A percentile compares a stretch with the other conserved stretches of the same genome.
These are phyloP conservation scores for Ameiurus melas DNA, from an alignment of 2,113 vertebrate species.

Conservation along the genomic window DNA sequence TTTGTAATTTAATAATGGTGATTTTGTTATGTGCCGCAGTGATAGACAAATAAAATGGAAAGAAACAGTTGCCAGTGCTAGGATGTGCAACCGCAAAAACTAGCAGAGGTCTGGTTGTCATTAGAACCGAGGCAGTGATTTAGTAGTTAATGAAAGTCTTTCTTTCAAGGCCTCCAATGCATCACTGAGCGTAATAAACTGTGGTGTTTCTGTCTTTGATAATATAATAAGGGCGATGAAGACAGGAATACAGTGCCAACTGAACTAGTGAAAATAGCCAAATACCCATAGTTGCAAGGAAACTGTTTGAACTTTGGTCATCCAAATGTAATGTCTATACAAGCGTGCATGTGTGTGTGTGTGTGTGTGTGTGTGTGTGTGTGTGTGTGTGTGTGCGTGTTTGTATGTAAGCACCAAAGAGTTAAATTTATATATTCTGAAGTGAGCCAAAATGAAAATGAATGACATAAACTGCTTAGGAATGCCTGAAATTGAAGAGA, in stretches of 20 bases:
- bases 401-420: slow-evolving; percentile 21
- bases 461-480: slow-evolving; percentile 68
- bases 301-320: slow-evolving; percentile 35
- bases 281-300: neutral
- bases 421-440: slow-evolving; percentile 41
- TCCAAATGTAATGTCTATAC: slow-evolving; percentile 35
- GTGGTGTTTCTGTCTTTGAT: slow-evolving; percentile 51
- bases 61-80: slow-evolving; percentile 39
- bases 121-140: slow-evolving; percentile 37
- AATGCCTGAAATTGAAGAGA: slow-evolving; percentile 66
- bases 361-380: slow-evolving; percentile 12
- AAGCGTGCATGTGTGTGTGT: slow-evolving; percentile 12
- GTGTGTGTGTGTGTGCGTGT: slow-evolving; percentile 18
- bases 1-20: slow-evolving; percentile 37
- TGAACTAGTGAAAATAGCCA: slow-evolving; percentile 36
- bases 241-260: slow-evolving; percentile 39
- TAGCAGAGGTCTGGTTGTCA: slow-evolving; percentile 44
- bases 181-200: slow-evolving; percentile 53
- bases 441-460: slow-evolving; percentile 38
- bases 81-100: slow-evolving; percentile 40
- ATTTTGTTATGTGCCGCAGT: slow-evolving; percentile 35
- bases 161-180: slow-evolving; percentile 38
- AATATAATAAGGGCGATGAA: slow-evolving; percentile 43
- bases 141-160: slow-evolving; percentile 41
- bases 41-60: slow-evolving; percentile 45